phyloP scores from a whole-genome alignment of 2,888 invertebrate species.

The Napeogenes inachia region DNA sequence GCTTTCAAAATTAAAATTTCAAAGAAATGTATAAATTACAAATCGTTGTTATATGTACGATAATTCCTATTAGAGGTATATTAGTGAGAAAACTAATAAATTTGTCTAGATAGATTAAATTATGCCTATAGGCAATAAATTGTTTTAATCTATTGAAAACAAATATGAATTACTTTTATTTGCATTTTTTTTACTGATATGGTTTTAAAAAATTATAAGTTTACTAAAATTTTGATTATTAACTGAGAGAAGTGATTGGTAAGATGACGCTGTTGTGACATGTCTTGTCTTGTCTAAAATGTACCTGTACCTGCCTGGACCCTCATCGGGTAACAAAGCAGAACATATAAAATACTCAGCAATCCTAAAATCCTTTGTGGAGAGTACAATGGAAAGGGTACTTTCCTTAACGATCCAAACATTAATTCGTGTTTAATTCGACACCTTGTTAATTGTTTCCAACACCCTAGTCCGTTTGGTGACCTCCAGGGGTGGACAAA shows the following conservation, averaged over 20 bases:
- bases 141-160: neutral
- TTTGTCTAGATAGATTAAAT: neutral
- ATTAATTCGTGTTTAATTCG: slow-evolving; percentile 78
- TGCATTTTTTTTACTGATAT: no score
- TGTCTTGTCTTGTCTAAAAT: no score
- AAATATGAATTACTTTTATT: neutral
- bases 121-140: neutral
- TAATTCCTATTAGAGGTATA: neutral
- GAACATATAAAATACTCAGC: slow-evolving; percentile 74
- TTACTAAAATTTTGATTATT: no score
- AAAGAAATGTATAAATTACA: neutral
- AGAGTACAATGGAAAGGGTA: slow-evolving; percentile 74
- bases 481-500: slow-evolving; percentile 66
- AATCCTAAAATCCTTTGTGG: slow-evolving; percentile 74
- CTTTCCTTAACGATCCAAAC: slow-evolving; percentile 73
- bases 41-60: neutral
- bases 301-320: slow-evolving; percentile 28
- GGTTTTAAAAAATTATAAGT: no score
- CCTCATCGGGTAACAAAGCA: slow-evolving; percentile 63
- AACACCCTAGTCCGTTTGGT: slow-evolving; percentile 72
- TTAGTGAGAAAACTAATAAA: neutral
- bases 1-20: neutral
- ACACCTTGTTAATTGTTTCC: slow-evolving; percentile 78
- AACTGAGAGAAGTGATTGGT: slow-evolving; percentile 1
- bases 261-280: neutral